Evolutionary conservation across 2,113 vertebrate genomes (phyloP).

Genomic region (Tetraodon nigroviridis): DNA sequence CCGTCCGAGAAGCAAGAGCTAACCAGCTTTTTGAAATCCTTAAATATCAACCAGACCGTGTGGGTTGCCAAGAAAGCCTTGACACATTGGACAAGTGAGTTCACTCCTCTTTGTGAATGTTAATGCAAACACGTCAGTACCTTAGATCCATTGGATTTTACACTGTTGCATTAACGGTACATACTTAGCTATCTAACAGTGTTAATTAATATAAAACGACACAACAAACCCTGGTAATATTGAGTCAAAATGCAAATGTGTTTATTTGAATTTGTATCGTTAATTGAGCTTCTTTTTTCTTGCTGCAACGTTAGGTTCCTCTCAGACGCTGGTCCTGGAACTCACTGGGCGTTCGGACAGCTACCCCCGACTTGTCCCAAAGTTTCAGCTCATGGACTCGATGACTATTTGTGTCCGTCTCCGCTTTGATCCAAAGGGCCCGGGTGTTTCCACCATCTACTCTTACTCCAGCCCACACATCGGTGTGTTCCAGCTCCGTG

Average conservation of each 20-base stretch:
- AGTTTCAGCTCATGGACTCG: conserved; percentile 61
- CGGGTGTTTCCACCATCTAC: conserved; percentile 69
- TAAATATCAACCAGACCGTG: conserved; percentile 68
- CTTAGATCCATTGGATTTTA: not conserved
- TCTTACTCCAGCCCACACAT: conserved; percentile 68
- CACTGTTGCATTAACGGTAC: not conserved
- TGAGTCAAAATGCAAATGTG: not conserved
- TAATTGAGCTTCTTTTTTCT: conserved; percentile 18
- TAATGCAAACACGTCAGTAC: conserved; percentile 15
- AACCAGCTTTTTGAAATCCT: conserved; percentile 59
- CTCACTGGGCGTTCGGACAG: conserved; percentile 51
- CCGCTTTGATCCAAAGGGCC: conserved; percentile 52
- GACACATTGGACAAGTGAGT: conserved; percentile 57
- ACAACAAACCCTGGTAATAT: not conserved
- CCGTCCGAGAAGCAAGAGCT: conserved; percentile 51
- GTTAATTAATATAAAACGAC: no score
- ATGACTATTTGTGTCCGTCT: conserved; percentile 68
- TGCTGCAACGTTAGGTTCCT: conserved; percentile 44
- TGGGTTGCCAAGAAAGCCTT: conserved; percentile 65
- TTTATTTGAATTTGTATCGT: not conserved
- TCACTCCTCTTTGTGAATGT: conserved; percentile 8
- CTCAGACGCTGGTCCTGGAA: conserved; percentile 59
- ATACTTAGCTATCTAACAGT: no score
- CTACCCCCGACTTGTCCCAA: conserved; percentile 56
- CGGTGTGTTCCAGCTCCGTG: conserved; percentile 74